Evolutionary conservation across 2,888 invertebrate genomes (phyloP).

Genomic region (Tipula unca): DNA sequence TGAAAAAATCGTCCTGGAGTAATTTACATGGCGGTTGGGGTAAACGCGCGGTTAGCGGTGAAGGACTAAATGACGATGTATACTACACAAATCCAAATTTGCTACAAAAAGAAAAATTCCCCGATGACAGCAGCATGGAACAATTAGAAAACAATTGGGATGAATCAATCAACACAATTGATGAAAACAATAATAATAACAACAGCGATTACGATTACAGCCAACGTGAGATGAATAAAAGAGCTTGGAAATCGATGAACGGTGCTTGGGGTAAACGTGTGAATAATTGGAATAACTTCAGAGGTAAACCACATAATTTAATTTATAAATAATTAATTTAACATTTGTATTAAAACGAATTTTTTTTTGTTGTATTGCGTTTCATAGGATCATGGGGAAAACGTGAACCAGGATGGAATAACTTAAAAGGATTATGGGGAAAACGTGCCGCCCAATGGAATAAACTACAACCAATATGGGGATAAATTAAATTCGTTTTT

Average conservation of each 20-base stretch:
- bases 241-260: conserved; percentile 60
- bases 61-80: conserved; percentile 41
- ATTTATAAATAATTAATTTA: not conserved
- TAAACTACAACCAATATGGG: conserved; percentile 41
- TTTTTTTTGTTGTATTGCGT: conserved; percentile 20
- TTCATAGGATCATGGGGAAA: conserved; percentile 63
- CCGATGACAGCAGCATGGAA: not conserved
- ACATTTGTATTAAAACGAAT: not conserved
- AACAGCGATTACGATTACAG: not conserved
- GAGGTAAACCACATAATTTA: conserved; percentile 36
- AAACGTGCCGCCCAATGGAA: conserved; percentile 48
- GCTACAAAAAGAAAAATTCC: conserved; percentile 26
- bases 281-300: conserved; percentile 48
- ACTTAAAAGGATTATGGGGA: conserved; percentile 72
- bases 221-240: conserved; percentile 38
- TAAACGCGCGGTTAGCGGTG: conserved; percentile 43
- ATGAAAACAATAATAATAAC: not conserved
- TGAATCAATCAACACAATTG: not conserved
- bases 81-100: not conserved
- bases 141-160: not conserved
- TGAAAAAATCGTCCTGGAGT: conserved; percentile 51
- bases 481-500: conserved; percentile 24
- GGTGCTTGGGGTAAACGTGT: conserved; percentile 70
- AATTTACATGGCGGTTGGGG: conserved; percentile 63
- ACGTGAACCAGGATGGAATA: conserved; percentile 70